Evolutionary conservation across 2,113 vertebrate species (phyloP).

Genomic region (Thoracochromis brauschi): DNA sequence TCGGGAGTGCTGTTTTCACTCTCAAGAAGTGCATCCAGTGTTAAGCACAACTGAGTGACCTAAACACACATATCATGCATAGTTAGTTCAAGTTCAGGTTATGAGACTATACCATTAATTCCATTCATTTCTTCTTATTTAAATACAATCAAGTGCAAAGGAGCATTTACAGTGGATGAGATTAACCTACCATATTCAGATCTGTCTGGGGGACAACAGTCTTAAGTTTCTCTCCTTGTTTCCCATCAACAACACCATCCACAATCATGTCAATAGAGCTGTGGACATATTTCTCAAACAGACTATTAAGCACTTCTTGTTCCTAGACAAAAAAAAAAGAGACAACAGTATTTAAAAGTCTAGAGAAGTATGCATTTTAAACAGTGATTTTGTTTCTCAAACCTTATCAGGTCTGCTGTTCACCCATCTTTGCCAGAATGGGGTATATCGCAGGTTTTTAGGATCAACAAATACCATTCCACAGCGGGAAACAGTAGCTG

Average conservation of each 20-base stretch:
- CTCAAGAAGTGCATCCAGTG: conserved; percentile 79
- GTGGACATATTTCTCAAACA: conserved; percentile 91
- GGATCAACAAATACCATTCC: conserved; percentile 98
- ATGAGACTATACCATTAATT: not conserved
- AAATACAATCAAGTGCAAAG: not conserved
- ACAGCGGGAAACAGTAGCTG: conserved; percentile 93
- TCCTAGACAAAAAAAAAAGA: conserved; percentile 53
- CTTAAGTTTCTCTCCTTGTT: conserved; percentile 80
- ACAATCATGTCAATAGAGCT: conserved; percentile 82
- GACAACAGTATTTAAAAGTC: not conserved
- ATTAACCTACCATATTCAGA: conserved; percentile 86
- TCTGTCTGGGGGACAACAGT: conserved; percentile 89
- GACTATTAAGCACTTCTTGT: conserved; percentile 59
- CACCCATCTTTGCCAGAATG: conserved; percentile 91
- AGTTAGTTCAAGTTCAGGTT: not conserved
- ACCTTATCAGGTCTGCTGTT: conserved; percentile 75
- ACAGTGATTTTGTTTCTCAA: not conserved
- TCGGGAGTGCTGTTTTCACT: conserved; percentile 55
- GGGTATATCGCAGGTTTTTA: conserved; percentile 85
- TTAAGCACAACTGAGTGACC: conserved; percentile 83
- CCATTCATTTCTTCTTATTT: not conserved
- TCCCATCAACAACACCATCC: conserved; percentile 83
- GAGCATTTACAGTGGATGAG: not conserved
- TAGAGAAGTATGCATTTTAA: not conserved
- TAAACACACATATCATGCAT: conserved; percentile 37